A percentile compares a stretch with the other conserved stretches of the same genome.
Evolutionary conservation across 1,140 invertebrate species (phyloP).

Genomic region (Calycopis cecrops): DNA sequence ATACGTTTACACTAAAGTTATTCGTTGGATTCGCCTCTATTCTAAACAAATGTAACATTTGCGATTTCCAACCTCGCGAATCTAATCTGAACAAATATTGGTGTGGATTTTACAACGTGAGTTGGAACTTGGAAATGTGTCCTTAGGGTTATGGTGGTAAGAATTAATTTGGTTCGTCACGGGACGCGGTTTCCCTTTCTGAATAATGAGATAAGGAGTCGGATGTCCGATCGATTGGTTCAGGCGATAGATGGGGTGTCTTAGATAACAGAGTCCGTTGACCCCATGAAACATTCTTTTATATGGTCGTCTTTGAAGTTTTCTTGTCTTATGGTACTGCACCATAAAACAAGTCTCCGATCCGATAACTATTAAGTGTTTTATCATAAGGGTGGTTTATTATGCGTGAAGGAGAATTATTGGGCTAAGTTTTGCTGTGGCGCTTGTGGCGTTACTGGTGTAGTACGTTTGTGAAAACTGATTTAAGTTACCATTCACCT

Average conservation of each 20-base stretch:
- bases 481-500: too few species aligned
- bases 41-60: background rate
- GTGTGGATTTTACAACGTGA: slow-evolving; percentile 18
- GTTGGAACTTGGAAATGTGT: slow-evolving; percentile 1
- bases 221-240: slow-evolving; percentile 25
- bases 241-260: slow-evolving; percentile 20
- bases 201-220: slow-evolving; percentile 27
- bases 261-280: slow-evolving; percentile 43
- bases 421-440: too few species aligned
- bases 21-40: too few species aligned
- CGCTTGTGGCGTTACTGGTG: too few species aligned
- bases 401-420: too few species aligned
- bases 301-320: slow-evolving; percentile 5
- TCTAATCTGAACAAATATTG: slow-evolving; percentile 45
- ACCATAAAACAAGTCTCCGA: too few species aligned
- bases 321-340: background rate
- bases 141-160: slow-evolving; percentile 1
- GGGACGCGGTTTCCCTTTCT: slow-evolving; percentile 19
- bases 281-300: slow-evolving; percentile 27
- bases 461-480: too few species aligned
- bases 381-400: too few species aligned
- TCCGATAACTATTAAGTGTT: too few species aligned
- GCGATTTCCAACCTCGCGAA: slow-evolving; percentile 15
- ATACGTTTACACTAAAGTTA: too few species aligned
- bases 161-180: slow-evolving; percentile 8